Evolutionary conservation across 2,888 invertebrate species (phyloP).

Genomic region (Apantesis nais): DNA sequence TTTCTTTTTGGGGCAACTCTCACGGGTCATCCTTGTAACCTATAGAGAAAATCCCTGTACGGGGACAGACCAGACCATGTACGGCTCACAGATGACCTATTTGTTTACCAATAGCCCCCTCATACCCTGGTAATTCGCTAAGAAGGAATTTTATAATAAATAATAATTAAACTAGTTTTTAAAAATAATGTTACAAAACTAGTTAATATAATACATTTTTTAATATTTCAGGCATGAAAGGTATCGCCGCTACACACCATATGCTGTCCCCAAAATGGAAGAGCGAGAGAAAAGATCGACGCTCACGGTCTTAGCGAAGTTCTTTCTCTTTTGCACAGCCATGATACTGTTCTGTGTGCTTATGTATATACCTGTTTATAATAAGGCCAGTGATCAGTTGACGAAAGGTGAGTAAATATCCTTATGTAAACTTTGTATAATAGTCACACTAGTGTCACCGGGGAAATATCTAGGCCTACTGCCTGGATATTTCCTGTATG

Average conservation of each 20-base stretch:
- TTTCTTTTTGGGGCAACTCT: no score
- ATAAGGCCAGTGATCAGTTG: conserved; percentile 68
- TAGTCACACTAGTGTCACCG: no score
- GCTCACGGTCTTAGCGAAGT: conserved; percentile 69
- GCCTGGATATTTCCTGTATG: no score
- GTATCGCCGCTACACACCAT: conserved; percentile 54
- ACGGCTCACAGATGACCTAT: neutral
- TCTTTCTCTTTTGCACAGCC: conserved; percentile 73
- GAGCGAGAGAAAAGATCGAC: conserved; percentile 64
- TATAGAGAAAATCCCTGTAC: no score
- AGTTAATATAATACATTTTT: no score
- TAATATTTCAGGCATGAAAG: conserved; percentile 40
- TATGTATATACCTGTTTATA: conserved; percentile 80
- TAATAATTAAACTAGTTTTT: no score
- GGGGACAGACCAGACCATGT: neutral
- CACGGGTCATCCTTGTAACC: no score
- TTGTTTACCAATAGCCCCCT: no score
- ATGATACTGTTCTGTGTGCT: conserved; percentile 78
- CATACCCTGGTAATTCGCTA: no score
- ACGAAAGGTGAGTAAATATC: conserved; percentile 55
- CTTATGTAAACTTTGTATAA: neutral
- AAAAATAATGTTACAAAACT: no score
- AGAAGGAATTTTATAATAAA: no score
- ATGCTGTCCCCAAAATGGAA: conserved; percentile 53
- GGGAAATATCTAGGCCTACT: no score